Conservation (phyloP, 2,888 invertebrate genomes). For the Sinelater perroti region DNA sequence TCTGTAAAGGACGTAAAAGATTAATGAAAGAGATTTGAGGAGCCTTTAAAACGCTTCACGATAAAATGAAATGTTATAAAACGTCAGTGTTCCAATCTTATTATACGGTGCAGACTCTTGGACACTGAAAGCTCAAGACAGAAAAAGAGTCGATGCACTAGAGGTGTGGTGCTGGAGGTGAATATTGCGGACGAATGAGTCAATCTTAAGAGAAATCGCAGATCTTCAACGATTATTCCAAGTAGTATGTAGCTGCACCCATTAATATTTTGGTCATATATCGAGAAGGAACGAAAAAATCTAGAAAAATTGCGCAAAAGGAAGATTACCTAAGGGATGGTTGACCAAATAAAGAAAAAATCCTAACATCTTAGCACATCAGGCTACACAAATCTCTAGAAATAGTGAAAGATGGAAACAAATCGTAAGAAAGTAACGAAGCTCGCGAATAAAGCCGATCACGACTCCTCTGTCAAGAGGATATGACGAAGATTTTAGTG, state of each 20-base stretch:
- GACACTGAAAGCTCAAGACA: conserved; percentile 4
- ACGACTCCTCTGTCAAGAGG: conserved; percentile 4
- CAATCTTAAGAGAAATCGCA: conserved; percentile 2
- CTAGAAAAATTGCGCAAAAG: background rate
- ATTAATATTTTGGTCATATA: conserved; percentile 1
- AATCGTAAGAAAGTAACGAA: conserved; percentile 1
- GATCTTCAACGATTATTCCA: background rate
- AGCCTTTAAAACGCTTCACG: background rate
- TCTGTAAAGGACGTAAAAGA: background rate
- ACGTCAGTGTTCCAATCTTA: conserved; percentile 3
- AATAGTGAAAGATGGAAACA: conserved; percentile 2
- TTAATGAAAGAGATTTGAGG: no score
- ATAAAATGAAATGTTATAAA: no score
- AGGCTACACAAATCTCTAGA: background rate
- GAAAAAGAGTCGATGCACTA: background rate
- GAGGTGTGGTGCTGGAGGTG: conserved; percentile 1
- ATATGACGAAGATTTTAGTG: background rate
- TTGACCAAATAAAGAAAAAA: conserved; percentile 3
- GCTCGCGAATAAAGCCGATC: conserved; percentile 2
- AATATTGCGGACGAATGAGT: background rate
- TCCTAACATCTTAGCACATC: background rate
- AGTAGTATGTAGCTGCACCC: background rate
- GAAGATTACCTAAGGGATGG: background rate
- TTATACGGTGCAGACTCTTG: background rate
- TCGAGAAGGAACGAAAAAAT: background rate